phyloP scores from a whole-genome alignment of 1,140 invertebrate species.

The Drosophila subobscura region DNA sequence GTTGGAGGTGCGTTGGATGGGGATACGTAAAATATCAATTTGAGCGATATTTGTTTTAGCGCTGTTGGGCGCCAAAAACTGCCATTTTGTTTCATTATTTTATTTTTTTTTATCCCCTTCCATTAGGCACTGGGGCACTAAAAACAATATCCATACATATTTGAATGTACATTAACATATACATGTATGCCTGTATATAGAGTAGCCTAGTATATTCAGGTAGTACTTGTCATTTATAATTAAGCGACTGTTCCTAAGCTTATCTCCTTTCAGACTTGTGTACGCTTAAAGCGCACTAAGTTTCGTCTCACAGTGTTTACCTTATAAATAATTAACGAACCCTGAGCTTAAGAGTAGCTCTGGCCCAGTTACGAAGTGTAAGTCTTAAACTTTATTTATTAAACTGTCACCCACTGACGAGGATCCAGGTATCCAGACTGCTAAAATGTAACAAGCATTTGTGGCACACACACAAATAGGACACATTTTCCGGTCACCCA shows the following conservation, averaged over 20 bases:
- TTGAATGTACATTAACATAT: too few species aligned
- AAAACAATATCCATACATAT: conserved; percentile 34
- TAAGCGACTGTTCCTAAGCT: conserved; percentile 76
- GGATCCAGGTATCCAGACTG: conserved; percentile 2
- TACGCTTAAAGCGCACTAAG: conserved; percentile 73
- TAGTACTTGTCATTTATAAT: conserved; percentile 79
- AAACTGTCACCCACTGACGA: conserved; percentile 39
- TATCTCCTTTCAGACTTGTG: conserved; percentile 62
- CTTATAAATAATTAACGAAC: conserved; percentile 79
- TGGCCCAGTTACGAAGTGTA: conserved; percentile 43
- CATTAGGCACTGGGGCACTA: conserved; percentile 49
- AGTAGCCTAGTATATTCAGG: conserved; percentile 10
- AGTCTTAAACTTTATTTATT: conserved; percentile 76
- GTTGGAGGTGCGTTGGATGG: neutral
- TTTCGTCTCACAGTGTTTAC: conserved; percentile 60
- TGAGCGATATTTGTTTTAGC: conserved; percentile 64
- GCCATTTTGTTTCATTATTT: conserved; percentile 81
- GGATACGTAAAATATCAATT: conserved; percentile 78
- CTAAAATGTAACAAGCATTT: conserved; percentile 73
- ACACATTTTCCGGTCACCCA: conserved; percentile 34
- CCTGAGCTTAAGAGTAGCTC: conserved; percentile 41
- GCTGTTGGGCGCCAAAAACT: conserved; percentile 63
- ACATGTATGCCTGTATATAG: neutral
- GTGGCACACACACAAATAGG: conserved; percentile 43
- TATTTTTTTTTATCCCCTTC: conserved; percentile 33